Conservation (phyloP, 2,797 vertebrate species). For the Lemur catta region DNA sequence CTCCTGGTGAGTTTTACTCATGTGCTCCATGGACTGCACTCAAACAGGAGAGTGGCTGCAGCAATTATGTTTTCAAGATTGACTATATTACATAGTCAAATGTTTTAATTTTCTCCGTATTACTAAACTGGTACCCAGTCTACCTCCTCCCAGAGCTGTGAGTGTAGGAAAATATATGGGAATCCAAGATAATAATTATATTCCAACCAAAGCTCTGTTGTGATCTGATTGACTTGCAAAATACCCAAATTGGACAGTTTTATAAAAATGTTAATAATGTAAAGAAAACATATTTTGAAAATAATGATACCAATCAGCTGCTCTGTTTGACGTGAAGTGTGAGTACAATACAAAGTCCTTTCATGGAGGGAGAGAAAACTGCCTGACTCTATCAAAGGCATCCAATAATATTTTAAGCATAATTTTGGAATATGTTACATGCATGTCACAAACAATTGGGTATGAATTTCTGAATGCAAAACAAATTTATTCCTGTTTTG, state of each 20-base stretch:
- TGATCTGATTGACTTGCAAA: background rate
- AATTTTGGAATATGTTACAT: background rate
- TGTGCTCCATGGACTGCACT: rapidly evolving
- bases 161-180: background rate
- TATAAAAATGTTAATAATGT: background rate
- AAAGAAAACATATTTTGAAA: background rate
- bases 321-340: background rate
- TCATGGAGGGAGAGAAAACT: background rate
- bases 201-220: background rate
- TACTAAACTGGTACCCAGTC: background rate
- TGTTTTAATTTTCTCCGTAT: background rate
- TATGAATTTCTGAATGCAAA: background rate
- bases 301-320: background rate
- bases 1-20: too few species aligned
- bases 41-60: rapidly evolving
- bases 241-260: background rate
- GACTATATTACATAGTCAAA: background rate
- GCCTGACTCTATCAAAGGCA: rapidly evolving
- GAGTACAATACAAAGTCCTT: background rate
- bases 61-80: background rate
- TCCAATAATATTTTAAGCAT: background rate
- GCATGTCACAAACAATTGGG: background rate
- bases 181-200: background rate
- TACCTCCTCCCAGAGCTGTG: background rate
- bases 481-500: background rate